Evolutionary conservation across 2,113 vertebrate genomes (phyloP), one percentile per base, ranked within the genome.

Genomic region (Grammomys dolichurus): DNA sequence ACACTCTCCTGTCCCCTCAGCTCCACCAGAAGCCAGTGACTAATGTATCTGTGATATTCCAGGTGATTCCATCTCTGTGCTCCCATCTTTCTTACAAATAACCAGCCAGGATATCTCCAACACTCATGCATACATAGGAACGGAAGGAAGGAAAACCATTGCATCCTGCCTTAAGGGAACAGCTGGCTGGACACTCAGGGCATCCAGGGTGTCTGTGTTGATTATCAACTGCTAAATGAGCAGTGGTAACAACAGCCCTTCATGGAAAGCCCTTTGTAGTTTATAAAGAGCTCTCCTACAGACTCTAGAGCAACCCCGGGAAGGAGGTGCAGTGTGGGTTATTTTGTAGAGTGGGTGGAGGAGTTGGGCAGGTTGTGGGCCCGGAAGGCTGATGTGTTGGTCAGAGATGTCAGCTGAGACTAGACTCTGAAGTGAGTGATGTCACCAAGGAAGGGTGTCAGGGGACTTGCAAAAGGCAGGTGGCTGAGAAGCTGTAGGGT

Each of bases 141-240:
- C 6, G 43, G 33, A 56, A 22, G 48, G 1, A 69, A 51, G 86
- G 20, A 84, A 10, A 67, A 16, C 7, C 40, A 20, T 0, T 1
- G 36, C 33, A 16, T 31, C 40, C 48, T 20, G 16, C 70, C 48
- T 43, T 31, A n/a, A 36, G 10, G 24, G 3, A 10, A 2, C 1
- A 33, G 60, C 69, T 77, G n/a, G 13, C 33, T 26, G 12, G 22
- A 58, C 46, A 20, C 36, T 12, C 26, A 48, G 1, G 7, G 6
- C 24, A 22, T 10, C 77, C 46, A 14, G 3, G 2, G 0, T 6
- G 33, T 12, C 28, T n/a, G 0, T 13, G 36, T 7, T 19, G 48
- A 31, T 63, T 7, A 3, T 14, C 19, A 48, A 11, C 1, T 0
- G 1, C 48, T 22, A 20, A 48, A 28, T 0, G 65, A n/a, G 72